Conservation (phyloP, 1,140 invertebrate genomes). For the Dinothrombium tinctorium region DNA sequence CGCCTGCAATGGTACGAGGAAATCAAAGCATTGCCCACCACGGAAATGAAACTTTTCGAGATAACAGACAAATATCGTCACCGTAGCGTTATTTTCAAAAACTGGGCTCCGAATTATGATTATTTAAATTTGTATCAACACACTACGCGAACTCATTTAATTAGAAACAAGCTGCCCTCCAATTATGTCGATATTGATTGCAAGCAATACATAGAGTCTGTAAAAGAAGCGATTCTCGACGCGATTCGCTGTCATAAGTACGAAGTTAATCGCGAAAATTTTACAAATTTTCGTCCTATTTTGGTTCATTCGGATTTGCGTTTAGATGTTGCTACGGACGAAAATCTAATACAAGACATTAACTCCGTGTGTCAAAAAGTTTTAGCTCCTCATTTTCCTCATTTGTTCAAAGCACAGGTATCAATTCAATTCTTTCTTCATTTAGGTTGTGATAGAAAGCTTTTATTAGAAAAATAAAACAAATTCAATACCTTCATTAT, state of each 20-base stretch:
- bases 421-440: not conserved
- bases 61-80: slow-evolving; percentile 41
- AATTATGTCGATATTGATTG: not conserved
- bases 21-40: slow-evolving; percentile 35
- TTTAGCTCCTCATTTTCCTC: not conserved
- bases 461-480: too few species aligned
- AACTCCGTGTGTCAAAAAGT: not conserved
- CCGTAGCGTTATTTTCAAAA: slow-evolving; percentile 32
- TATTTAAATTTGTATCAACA: slow-evolving; percentile 36
- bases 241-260: too few species aligned
- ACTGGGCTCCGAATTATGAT: slow-evolving; percentile 35
- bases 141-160: slow-evolving; percentile 41
- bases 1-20: slow-evolving; percentile 27
- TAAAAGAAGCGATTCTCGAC: slow-evolving; percentile 1
- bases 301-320: not conserved
- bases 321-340: not conserved
- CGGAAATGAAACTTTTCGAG: slow-evolving; percentile 51
- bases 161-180: slow-evolving; percentile 19
- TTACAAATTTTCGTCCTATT: not conserved
- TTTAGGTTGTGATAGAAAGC: not conserved
- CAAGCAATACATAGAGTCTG: not conserved
- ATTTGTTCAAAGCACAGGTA: not conserved
- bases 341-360: slow-evolving; percentile 4
- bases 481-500: too few species aligned
- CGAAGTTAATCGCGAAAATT: too few species aligned